Evolutionary conservation across 2,888 invertebrate genomes (phyloP), one percentile per base, ranked within the genome.

Genomic region (Pinctada fucata): DNA sequence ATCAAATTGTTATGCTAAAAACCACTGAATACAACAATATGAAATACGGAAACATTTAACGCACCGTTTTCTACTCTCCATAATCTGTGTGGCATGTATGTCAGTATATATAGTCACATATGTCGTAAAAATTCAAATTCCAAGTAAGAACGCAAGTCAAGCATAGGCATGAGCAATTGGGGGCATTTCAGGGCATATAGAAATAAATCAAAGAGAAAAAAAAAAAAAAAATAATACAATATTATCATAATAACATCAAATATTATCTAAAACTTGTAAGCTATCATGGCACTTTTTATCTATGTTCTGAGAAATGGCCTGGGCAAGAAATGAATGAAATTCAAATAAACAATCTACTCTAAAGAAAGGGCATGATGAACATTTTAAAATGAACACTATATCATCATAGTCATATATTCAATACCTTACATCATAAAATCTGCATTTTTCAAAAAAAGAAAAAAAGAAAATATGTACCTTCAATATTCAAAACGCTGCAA

Each of bases 21-120:
- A 52, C 58, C 58, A 52, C 58, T 8, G 58, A 10, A n/a, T n/a
- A 52, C 58, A 52, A 52, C 58, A 52, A 52, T 5, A 10, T 52
- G 58, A 52, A 52, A 10, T 5, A 52, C 58, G n/a, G n/a, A n/a
- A n/a, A 52, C 58, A 52, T n/a, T 52, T 5, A 52, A 52, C 58
- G 58, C 58, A 52, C 58, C 58, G 10, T 52, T 52, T 52, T 52
- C 58, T 52, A 52, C 58, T 52, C 58, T 52, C 58, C 58, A 52
- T 52, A 52, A 52, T 52, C 58, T 52, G 58, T 52, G 10, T 52
- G 10, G 58, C 5, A 52, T 52, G 6, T 52, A 52, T 52, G 10
- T n/a, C n/a, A n/a, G n/a, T n/a, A n/a, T n/a, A 52, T 52, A 52
- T 52, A 52, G 5, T 52, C 58, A 8, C 58, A 52, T 52, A 52